Evolutionary conservation across 2,888 invertebrate species (phyloP), one percentile per base, ranked within the genome.

Genomic region (Stratiomys singularior): DNA sequence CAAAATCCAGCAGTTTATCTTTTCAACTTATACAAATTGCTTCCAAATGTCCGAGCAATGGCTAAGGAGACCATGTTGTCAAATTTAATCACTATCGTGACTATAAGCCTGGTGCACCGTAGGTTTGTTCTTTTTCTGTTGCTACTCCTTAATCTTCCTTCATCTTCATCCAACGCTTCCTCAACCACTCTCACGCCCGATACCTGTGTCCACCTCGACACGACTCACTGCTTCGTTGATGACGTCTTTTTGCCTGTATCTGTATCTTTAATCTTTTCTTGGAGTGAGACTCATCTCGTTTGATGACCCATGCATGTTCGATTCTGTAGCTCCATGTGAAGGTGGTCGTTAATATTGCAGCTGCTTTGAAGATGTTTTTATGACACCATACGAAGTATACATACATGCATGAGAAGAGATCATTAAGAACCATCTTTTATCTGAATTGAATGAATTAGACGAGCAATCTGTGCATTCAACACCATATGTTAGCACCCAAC

Each of bases 251-350:
- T 15, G 21, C 18, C 15, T 30, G 37, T 64, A 30, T 30, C 11
- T 66, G 52, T 52, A 52, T 52, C 15, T 13, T 52, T 13, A 2
- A 52, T 18, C 52, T n/a, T 52, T 18, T n/a, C 4, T 52, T 5
- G 52, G 52, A n/a, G n/a, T n/a, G n/a, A 52, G 52, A 52, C 52
- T n/a, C 15, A 60, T 25, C 60, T 25, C 25, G 60, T 69, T 69
- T 11, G 69, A 69, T 47, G 69, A 69, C 69, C 69, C 69, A 69
- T 69, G 25, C 30, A 11, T 30, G 18, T 66, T 30, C 23, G 60
- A 13, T 28, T 1, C 47, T 15, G 13, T 46, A 1, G 46, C 23
- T 18, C 13, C n/a, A 46, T 44, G 46, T 23, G 67, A 67, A 67
- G 67, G 47, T 69, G 69, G 46, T 47, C 47, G 46, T 23, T 69